Evolutionary conservation across 2,888 invertebrate species (phyloP), one percentile per base, ranked within the genome.

Genomic region (Drosophila macrospina): DNA sequence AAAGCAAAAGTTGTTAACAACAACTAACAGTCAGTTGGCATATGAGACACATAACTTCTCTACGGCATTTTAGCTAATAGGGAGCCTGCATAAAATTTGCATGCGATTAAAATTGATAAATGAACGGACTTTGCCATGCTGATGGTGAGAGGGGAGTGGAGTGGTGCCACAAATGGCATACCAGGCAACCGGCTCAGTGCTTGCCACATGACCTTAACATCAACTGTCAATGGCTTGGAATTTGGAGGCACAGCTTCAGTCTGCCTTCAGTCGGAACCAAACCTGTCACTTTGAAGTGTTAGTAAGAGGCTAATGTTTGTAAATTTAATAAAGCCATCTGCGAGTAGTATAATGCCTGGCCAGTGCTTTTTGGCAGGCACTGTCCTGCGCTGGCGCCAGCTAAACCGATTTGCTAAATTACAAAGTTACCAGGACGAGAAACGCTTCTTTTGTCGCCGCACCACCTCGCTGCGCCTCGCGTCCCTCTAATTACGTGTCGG

Each of bases 371-470:
- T 63, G n/a, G 20, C 8, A 28, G 55, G 15, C 55, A 44, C 34
- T 55, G 15, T 13, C 16, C 39, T 37, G 56, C 56, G 32, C 42
- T 24, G 48, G 44, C 20, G 61, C 57, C 45, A 64, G 55, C 68
- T 86, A 88, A 88, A 86, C 83, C 88, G 88, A 88, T 88, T 84
- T 86, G 68, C 69, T 73, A 87, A 82, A 82, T 85, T 87, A 78
- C 86, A 81, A 72, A 72, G 70, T 69, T 72, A 59, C 36, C 64
- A 45, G 66, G 47, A 47, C 45, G 62, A 52, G 52, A 41, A 47
- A 24, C 41, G 57, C 52, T 61, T 65, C 61, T 68, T 32, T 32
- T 30, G 7, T 34, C 26, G 7, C n/a, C 10, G 20, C 24, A n/a
- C 1, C 16, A 11, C 24, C 57, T 36, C 20, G 6, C n/a, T 6